Percentiles rank a stretch among this genome's conserved stretches.
phyloP scores from a whole-genome alignment of 1,140 invertebrate genomes.

The Anastrepha ludens region DNA sequence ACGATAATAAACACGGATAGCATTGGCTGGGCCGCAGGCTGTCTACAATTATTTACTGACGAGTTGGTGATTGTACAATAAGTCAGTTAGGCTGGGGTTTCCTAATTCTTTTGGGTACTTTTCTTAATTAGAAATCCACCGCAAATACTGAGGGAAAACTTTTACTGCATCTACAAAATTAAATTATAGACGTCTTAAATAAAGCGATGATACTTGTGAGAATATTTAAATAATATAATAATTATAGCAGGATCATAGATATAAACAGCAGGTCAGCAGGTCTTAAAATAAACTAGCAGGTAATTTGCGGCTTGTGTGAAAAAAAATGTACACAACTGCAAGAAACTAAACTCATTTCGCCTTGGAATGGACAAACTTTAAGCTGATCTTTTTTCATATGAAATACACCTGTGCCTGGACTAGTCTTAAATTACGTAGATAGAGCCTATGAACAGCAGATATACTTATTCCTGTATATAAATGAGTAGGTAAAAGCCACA shows the following conservation, averaged over 20 bases:
- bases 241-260: background rate
- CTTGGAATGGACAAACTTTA: too few relatives aligned
- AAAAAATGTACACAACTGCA: too few relatives aligned
- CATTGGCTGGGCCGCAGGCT: background rate
- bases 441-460: too few relatives aligned
- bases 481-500: too few relatives aligned
- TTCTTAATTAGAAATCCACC: background rate
- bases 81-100: slow-evolving; percentile 4
- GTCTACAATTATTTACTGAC: background rate
- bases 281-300: background rate
- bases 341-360: too few relatives aligned
- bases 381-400: too few relatives aligned
- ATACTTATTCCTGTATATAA: too few relatives aligned
- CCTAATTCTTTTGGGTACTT: background rate
- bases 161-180: background rate
- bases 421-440: too few relatives aligned
- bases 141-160: background rate
- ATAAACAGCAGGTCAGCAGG: background rate
- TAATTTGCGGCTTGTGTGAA: too few relatives aligned
- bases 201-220: background rate
- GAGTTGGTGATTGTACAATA: background rate
- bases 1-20: background rate
- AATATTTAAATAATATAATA: too few relatives aligned
- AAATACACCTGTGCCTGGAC: too few relatives aligned
- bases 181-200: background rate